phyloP scores from a whole-genome alignment of 1,140 invertebrate species.

The Holcopasites calliopsidis region DNA sequence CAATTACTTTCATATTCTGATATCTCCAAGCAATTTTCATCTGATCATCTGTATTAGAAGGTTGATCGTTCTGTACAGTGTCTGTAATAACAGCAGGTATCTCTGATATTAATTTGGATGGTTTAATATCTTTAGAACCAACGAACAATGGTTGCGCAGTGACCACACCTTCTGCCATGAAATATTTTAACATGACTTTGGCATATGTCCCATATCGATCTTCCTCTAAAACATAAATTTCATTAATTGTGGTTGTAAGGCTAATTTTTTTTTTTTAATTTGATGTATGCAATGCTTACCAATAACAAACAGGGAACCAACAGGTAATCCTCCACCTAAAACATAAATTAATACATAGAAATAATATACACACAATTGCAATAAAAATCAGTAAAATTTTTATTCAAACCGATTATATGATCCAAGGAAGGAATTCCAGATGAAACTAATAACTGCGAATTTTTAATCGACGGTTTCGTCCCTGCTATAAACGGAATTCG shows the following conservation, averaged over 20 bases:
- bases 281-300: constrained; percentile 72
- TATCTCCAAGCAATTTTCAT: constrained; percentile 94
- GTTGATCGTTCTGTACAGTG: constrained; percentile 46
- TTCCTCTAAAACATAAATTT: constrained; percentile 89
- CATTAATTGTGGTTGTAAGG: no score
- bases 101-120: constrained; percentile 82
- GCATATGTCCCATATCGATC: constrained; percentile 88
- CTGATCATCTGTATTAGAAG: constrained; percentile 76
- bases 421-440: constrained; percentile 87
- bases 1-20: constrained; percentile 85
- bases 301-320: constrained; percentile 82
- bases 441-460: constrained; percentile 85
- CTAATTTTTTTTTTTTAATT: neutral
- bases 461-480: constrained; percentile 83
- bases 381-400: constrained; percentile 35
- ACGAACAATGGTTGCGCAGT: constrained; percentile 86
- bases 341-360: constrained; percentile 69
- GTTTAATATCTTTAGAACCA: constrained; percentile 86
- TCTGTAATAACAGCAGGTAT: constrained; percentile 76
- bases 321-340: constrained; percentile 82
- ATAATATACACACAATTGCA: constrained; percentile 40
- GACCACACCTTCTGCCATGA: constrained; percentile 89
- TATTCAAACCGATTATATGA: constrained; percentile 81
- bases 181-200: constrained; percentile 89
- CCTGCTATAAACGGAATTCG: constrained; percentile 80